A percentile compares a stretch with the other conserved stretches of the same genome.
Evolutionary conservation across 2,113 vertebrate species (phyloP).

Genomic region (Vulpes vulpes): DNA sequence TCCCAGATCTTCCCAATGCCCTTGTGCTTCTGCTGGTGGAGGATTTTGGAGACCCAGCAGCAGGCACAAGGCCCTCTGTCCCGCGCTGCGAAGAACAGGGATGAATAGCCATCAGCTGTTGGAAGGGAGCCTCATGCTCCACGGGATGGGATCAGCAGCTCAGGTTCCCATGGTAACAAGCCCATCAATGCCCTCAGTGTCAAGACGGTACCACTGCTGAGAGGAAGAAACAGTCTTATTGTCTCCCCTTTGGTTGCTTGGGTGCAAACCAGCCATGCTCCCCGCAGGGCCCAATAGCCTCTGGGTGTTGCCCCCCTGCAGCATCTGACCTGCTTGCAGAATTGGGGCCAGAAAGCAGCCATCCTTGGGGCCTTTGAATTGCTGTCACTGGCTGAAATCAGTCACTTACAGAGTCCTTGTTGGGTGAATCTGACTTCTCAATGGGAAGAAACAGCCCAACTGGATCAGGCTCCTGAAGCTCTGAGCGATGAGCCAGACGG

Average conservation of each 20-base stretch:
- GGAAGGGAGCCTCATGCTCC: slow-evolving; percentile 46
- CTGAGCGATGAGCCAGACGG: background rate
- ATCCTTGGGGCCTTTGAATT: background rate
- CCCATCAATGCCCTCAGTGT: slow-evolving; percentile 71
- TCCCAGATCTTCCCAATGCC: background rate
- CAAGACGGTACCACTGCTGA: slow-evolving; percentile 29
- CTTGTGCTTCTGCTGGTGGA: background rate
- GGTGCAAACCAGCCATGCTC: slow-evolving; percentile 51
- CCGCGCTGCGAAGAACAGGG: background rate
- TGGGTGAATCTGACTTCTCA: background rate
- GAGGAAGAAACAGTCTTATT: slow-evolving; percentile 67
- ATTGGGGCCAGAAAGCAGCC: background rate
- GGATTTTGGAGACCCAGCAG: background rate
- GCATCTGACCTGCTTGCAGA: background rate
- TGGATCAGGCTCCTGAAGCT: background rate
- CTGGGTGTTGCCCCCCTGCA: background rate
- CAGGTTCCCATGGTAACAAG: slow-evolving; percentile 78
- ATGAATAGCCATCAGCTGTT: slow-evolving; percentile 74
- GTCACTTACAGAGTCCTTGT: background rate
- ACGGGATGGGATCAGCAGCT: slow-evolving; percentile 63
- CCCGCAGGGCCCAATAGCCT: background rate
- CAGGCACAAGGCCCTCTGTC: slow-evolving; percentile 60
- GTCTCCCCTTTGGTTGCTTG: slow-evolving; percentile 66
- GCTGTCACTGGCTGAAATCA: background rate
- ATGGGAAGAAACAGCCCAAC: background rate